Evolutionary conservation across 2,113 vertebrate species (phyloP).

Genomic region (Varanus salvator): DNA sequence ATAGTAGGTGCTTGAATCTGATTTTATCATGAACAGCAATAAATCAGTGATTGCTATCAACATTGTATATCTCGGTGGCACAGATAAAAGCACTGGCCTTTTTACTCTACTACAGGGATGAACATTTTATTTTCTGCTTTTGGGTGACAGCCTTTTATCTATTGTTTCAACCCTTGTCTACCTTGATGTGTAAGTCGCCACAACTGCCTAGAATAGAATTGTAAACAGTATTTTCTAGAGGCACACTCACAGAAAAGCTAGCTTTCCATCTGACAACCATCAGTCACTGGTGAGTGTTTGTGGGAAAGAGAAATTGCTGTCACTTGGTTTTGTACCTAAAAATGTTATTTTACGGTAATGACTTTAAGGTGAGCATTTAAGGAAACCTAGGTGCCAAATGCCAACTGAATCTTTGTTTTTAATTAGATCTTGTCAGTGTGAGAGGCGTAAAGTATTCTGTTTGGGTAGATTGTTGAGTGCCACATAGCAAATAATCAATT

Average conservation of each 20-base stretch:
- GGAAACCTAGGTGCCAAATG: conserved; percentile 12
- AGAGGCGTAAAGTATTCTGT: conserved; percentile 9
- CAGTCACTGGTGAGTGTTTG: not conserved
- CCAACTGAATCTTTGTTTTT: not conserved
- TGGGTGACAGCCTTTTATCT: conserved; percentile 54
- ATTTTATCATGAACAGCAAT: conserved; percentile 80
- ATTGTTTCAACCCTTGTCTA: conserved; percentile 44
- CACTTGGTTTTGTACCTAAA: not conserved
- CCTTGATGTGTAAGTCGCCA: not conserved
- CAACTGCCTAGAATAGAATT: conserved; percentile 8
- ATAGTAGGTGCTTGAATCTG: conserved; percentile 75
- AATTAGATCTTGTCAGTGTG: not conserved
- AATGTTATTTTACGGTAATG: not conserved
- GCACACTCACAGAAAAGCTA: conserved; percentile 2
- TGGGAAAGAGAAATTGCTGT: not conserved
- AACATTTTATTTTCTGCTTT: conserved; percentile 72
- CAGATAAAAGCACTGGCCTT: conserved; percentile 68
- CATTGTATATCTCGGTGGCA: conserved; percentile 71
- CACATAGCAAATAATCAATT: not conserved
- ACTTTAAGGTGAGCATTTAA: not conserved
- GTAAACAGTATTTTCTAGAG: conserved; percentile 21
- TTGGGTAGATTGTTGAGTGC: not conserved
- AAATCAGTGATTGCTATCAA: conserved; percentile 77
- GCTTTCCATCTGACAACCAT: conserved; percentile 3
- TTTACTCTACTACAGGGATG: conserved; percentile 64